Evolutionary conservation across 2,113 vertebrate species (phyloP), one percentile per base, ranked within the genome.

Genomic region (Rhinopomastus cyanomelas): DNA sequence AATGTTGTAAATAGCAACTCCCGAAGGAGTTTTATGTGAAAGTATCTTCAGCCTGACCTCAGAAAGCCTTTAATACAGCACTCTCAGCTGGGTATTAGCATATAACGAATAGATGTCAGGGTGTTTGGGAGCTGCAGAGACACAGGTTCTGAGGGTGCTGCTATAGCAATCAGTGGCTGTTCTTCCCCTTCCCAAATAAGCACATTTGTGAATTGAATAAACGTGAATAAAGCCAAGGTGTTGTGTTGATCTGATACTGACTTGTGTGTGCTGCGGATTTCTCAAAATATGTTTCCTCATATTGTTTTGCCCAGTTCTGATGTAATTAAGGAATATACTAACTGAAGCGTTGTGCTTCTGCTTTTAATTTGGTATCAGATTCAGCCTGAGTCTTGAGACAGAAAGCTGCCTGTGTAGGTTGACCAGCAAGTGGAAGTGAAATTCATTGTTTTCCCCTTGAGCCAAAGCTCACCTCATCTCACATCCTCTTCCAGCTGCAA

Each of bases 61-160:
- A 1, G 1, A 26, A 29, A 67, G 51, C 8, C n/a, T 29, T 27
- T 4, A 16, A 8, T 1, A 4, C 18, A 23, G 77, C 37, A 22
- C 19, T 13, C 4, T 8, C 32, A 29, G 78, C 14, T 32, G 46
- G n/a, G 25, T 26, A 8, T 2, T 11, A 26, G 49, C 34, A 62
- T 34, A 9, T 65, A 2, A 0, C 2, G 29, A 61, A 3, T 3
- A 27, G 39, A 21, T 4, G 5, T 22, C 8, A 1, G 32, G 5
- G 7, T 39, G 27, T 37, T 27, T 14, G 26, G 51, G 23, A 55
- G 27, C 81, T 37, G 66, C 44, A 18, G 10, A 21, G 18, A 11
- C 10, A 20, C 61, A 5, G 56, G 11, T 7, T 29, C 72, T 7
- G 2, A 8, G 11, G 23, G 25, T 25, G 60, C 88, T 65, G 66